These are phyloP conservation scores for Myopa testacea DNA, from an alignment of 2,888 invertebrate species.

Conservation along the genomic window DNA sequence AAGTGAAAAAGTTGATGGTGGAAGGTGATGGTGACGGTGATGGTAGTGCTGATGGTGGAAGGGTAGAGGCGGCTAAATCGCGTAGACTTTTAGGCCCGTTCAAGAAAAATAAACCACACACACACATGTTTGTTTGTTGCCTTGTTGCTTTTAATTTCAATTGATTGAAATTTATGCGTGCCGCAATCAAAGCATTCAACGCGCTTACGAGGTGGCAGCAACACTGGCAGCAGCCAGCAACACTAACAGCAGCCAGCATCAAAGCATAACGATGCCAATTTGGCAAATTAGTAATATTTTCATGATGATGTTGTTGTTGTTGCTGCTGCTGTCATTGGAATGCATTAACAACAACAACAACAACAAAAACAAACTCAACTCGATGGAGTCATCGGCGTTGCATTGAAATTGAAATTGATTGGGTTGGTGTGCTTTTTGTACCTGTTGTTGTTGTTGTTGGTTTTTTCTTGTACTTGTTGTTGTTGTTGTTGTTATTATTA, in stretches of 20 bases:
- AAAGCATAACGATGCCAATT: constrained; percentile 25
- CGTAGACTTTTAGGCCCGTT: constrained; percentile 2
- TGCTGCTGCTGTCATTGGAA: constrained; percentile 12
- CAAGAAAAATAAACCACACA: not conserved
- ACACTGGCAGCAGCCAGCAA: constrained; percentile 6
- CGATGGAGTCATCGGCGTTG: constrained; percentile 4
- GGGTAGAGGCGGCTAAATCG: not conserved
- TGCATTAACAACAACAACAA: constrained; percentile 12
- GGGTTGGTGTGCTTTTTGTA: constrained; percentile 10
- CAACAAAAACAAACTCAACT: not conserved
- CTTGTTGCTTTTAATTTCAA: not conserved
- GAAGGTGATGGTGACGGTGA: too few species aligned
- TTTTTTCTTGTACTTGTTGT: not conserved
- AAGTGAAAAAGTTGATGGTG: too few species aligned
- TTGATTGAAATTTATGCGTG: constrained; percentile 31
- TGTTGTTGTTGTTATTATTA: not conserved
- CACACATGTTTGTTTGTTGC: not conserved
- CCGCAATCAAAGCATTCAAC: not conserved
- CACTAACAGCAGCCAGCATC: constrained; percentile 7
- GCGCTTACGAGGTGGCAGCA: constrained; percentile 31
- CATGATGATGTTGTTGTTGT: constrained; percentile 25
- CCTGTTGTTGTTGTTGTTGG: constrained; percentile 4
- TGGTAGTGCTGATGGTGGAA: not conserved
- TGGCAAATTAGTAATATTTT: constrained; percentile 44
- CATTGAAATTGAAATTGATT: constrained; percentile 33